These are phyloP conservation scores for Microtus richardsoni DNA, from an alignment of 2,113 vertebrate species.

Conservation along the genomic window DNA sequence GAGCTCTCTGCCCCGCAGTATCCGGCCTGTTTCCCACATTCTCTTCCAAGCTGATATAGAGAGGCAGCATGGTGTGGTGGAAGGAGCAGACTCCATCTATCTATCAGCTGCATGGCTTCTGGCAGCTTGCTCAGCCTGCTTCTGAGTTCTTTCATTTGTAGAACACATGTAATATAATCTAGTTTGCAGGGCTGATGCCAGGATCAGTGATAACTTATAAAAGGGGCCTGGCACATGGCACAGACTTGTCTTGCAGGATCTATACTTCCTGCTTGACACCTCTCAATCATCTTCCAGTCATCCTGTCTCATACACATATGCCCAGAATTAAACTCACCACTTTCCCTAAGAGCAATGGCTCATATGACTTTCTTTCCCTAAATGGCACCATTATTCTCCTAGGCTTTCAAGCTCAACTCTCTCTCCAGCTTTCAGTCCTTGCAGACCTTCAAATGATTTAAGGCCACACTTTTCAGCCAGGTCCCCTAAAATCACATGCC, in stretches of 20 bases:
- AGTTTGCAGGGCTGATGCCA: not conserved
- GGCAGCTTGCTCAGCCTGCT: not conserved
- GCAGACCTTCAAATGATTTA: not conserved
- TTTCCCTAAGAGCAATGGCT: not conserved
- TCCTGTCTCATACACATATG: not conserved
- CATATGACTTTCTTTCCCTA: not conserved
- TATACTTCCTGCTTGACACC: not conserved
- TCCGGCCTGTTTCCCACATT: not conserved
- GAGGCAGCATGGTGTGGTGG: not conserved
- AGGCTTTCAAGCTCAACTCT: constrained; percentile 15
- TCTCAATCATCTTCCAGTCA: not conserved
- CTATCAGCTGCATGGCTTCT: not conserved
- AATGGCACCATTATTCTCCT: constrained; percentile 20
- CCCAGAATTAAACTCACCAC: not conserved
- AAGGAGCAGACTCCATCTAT: not conserved
- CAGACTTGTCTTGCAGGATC: not conserved
- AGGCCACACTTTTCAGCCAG: not conserved
- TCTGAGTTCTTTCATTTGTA: not conserved
- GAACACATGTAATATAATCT: constrained; percentile 28
- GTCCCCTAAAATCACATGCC: not conserved
- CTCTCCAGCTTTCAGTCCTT: not conserved
- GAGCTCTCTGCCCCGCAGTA: not conserved
- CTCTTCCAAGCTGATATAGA: not conserved
- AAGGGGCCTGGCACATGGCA: not conserved
- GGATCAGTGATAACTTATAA: constrained; percentile 6